phyloP scores from a whole-genome alignment of 2,113 vertebrate species.

The Tursiops truncatus region DNA sequence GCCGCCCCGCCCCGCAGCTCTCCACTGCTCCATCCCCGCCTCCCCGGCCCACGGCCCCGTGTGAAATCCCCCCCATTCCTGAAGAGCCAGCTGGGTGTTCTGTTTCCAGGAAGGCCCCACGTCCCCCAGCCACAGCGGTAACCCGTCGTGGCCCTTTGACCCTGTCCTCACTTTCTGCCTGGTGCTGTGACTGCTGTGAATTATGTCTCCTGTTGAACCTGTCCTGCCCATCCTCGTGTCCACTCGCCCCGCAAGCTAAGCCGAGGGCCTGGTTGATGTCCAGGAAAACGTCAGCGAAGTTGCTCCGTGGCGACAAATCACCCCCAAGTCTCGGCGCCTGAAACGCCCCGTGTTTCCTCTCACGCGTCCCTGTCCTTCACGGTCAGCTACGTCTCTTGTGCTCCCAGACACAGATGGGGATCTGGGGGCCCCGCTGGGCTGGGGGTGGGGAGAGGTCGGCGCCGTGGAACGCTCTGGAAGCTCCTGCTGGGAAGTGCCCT shows the following conservation, averaged over 20 bases:
- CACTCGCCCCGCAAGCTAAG: background rate
- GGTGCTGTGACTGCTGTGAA: accelerated
- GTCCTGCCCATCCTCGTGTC: background rate
- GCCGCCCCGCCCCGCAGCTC: background rate
- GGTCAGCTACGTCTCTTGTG: accelerated
- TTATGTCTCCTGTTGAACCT: background rate
- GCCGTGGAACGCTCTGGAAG: background rate
- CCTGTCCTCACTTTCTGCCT: background rate
- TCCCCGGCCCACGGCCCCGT: background rate
- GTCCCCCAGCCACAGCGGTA: background rate
- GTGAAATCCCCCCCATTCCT: background rate
- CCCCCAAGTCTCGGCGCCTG: no score
- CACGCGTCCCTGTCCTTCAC: accelerated
- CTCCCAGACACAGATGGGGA: background rate
- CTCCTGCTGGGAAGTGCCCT: background rate
- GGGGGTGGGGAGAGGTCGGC: background rate
- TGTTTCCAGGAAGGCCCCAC: background rate
- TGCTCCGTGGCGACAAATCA: background rate
- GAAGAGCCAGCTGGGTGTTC: background rate
- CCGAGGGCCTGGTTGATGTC: background rate
- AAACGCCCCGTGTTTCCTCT: accelerated
- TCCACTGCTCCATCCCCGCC: background rate
- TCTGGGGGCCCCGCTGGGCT: background rate
- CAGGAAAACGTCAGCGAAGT: background rate
- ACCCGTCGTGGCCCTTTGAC: background rate